Base-by-base conservation (phyloP, 1,140 invertebrate genomes). In the Lordiphosa mommai region DNA sequence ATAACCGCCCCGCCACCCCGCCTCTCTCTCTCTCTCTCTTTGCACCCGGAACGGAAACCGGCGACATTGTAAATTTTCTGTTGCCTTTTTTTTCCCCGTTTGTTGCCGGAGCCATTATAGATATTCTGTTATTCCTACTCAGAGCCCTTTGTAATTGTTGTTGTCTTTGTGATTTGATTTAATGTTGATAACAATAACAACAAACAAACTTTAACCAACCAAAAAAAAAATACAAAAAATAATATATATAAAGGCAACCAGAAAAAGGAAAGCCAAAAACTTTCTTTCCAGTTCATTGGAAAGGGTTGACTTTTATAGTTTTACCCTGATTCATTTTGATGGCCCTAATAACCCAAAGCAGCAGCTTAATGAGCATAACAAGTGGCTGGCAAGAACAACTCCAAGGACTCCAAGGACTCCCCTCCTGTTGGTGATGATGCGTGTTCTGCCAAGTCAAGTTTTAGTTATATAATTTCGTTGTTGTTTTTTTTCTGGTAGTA, bases 141-240 rank as follows among this genome's bases (percentile, higher is more conserved):
- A 46, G 44, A 84, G 76, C 58, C 76, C 64, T 82, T 82, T 71
- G 77, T 69, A 77, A 77, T 84, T 84, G 72, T 72, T 84, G 72
- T 84, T 86, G 77, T 85, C 60, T 55, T 68, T 84, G 73, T 84
- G 72, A 82, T 85, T 84, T 84, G 77, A 84, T 84, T 84, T 84
- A 85, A 85, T 85, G 80, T 80, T 73, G 72, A 85, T 77, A 79
- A 86, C 80, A 85, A 85, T 79, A 85, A 74, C 73, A 85, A 72
- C 70, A 69, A 58, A 37, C 34, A 80, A 82, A 84, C 70, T 80
- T 74, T 76, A 33, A 32, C 44, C 56, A 23, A 41, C 38, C 4
- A 12, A 43, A 41, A 43, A 43, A 36, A 6, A 34, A 10, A 10
- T 40, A 9, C 8, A 6, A 40, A 40, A 38, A 7, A 13, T 3